Conservation (phyloP, 2,797 vertebrate genomes). For the Aldrovandia affinis region DNA sequence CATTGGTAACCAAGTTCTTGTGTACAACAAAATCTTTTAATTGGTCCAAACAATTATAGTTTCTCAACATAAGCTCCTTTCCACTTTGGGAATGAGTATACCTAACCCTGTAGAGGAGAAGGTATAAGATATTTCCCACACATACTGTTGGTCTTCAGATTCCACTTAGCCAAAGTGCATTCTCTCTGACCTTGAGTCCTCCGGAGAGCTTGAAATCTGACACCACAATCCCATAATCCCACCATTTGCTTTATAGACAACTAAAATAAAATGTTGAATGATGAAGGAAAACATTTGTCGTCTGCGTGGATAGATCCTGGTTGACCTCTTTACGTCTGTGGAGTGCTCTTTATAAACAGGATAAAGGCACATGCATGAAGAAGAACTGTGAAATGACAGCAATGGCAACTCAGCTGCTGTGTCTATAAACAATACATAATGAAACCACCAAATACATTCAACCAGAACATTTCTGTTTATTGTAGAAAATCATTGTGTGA, state of each 20-base stretch:
- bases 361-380: neutral
- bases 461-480: neutral
- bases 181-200: constrained; percentile 5
- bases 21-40: too few species aligned
- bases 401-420: neutral
- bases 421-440: neutral
- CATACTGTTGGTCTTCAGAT: neutral
- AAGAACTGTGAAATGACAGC: neutral
- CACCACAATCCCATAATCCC: neutral
- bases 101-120: neutral
- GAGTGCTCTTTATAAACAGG: neutral
- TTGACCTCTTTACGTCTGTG: neutral
- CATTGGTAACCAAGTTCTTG: too few species aligned
- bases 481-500: neutral
- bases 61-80: neutral
- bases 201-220: constrained; percentile 2
- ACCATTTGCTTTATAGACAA: neutral
- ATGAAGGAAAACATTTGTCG: constrained; percentile 1
- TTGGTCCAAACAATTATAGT: too few species aligned
- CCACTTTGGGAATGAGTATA: neutral
- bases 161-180: neutral
- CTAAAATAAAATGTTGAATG: constrained; percentile 13
- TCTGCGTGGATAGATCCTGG: neutral
- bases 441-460: neutral
- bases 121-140: neutral